These are phyloP conservation scores for Aix galericulata DNA, from an alignment of 2,113 vertebrate species.

Conservation along the genomic window DNA sequence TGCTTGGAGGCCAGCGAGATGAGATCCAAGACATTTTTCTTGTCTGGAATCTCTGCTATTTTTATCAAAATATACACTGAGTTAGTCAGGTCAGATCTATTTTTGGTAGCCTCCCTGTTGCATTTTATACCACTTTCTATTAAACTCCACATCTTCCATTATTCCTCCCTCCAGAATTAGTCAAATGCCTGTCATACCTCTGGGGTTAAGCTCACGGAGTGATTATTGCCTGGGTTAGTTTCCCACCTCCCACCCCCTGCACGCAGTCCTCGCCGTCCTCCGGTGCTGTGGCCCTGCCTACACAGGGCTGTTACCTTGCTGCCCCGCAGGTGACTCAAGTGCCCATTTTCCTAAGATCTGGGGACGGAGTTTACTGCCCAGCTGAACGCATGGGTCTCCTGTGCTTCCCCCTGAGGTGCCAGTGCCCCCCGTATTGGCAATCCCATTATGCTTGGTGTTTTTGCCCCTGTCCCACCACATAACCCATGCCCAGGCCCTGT, in stretches of 20 bases:
- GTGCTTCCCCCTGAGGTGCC: neutral
- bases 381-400: neutral
- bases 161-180: neutral
- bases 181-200: neutral
- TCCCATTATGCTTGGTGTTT: neutral
- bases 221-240: neutral
- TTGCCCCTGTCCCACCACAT: rapidly evolving
- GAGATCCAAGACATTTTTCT: neutral
- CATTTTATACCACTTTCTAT: neutral
- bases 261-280: neutral
- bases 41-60: neutral
- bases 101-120: neutral
- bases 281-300: neutral
- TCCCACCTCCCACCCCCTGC: neutral
- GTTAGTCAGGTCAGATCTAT: conserved; percentile 13
- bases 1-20: neutral
- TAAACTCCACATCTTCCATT: neutral
- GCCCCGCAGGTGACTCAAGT: neutral
- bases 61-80: neutral
- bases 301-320: neutral
- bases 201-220: conserved; percentile 25
- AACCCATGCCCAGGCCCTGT: rapidly evolving
- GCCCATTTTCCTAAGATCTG: neutral
- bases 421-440: rapidly evolving
- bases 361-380: neutral